Base-by-base conservation (phyloP, 2,113 vertebrate genomes). In the Neogale vison region DNA sequence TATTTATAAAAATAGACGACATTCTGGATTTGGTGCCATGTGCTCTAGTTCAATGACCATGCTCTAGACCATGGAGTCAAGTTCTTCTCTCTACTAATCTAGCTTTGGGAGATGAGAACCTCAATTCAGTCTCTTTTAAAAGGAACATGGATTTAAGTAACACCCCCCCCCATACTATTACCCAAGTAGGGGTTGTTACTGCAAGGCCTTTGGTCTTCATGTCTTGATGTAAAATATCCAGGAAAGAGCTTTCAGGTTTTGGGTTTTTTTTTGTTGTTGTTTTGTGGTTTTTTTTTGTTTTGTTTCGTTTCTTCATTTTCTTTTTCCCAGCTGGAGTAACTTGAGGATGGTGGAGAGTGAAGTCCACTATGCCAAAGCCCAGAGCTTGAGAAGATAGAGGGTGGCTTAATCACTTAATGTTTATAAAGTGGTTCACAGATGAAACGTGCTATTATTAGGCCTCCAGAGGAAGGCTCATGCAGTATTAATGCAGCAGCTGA, bases 371-470 rank as follows among this genome's bases (percentile, higher is more conserved):
- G 55, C 20, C 76, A 31, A 97, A 96, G 15, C 86, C 69, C 74
- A 80, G 87, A 88, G 42, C 39, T 81, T 88, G 8, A 42, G 74
- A 88, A 92, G 90, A 96, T 31, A 71, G 18, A 90, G 74, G 74
- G 80, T 1, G 2, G 61, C 59, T 93, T 92, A 65, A 82, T 79
- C 52, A 87, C 90, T 89, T 95, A 93, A 76, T 87, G 50, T 95
- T 96, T 97, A 72, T 90, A 81, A 93, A 97, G 92, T 72, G 92
- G 34, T 45, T 95, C 77, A 26, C 36, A 85, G 77, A 94, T 90
- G 87, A 94, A 90, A 69, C 1, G 10, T 71, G 86, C 83, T 90
- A n/a, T 90, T 72, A 69, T 67, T 80, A 84, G 92, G 42, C 50
- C 67, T 87, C 42, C 80, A 7, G 69, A 95, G 97, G 80, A 95